Evolutionary conservation across 2,888 invertebrate genomes (phyloP).

Genomic region (Notodonta dromedarius): DNA sequence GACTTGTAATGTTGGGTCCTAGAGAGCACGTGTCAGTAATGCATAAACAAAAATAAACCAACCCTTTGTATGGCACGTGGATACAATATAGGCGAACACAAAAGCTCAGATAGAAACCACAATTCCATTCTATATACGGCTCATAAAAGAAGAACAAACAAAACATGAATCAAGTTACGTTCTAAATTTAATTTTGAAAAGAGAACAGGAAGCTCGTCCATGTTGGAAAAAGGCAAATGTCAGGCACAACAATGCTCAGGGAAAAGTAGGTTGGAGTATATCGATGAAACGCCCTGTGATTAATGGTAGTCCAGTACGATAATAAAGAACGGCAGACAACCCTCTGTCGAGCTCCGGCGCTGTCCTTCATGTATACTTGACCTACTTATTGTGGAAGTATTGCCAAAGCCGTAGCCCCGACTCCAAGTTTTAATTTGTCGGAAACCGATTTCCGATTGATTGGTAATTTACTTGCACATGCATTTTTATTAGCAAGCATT

Average conservation of each 20-base stretch:
- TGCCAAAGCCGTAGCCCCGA: slow-evolving; percentile 49
- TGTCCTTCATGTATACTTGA: slow-evolving; percentile 75
- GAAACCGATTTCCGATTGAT: slow-evolving; percentile 59
- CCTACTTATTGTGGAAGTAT: slow-evolving; percentile 66
- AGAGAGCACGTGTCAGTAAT: slow-evolving; percentile 11
- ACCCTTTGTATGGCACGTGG: slow-evolving; percentile 23
- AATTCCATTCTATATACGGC: slow-evolving; percentile 30
- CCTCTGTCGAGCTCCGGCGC: slow-evolving; percentile 47
- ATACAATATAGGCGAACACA: slow-evolving; percentile 25
- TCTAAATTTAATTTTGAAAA: slow-evolving; percentile 25
- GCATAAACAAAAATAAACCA: slow-evolving; percentile 24
- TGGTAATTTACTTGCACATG: slow-evolving; percentile 47
- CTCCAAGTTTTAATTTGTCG: slow-evolving; percentile 58
- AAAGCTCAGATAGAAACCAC: slow-evolving; percentile 28
- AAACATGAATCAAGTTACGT: slow-evolving; percentile 28
- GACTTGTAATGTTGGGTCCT: slow-evolving; percentile 1
- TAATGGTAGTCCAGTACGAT: slow-evolving; percentile 63
- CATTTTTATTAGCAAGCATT: slow-evolving; percentile 36
- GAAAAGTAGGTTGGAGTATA: slow-evolving; percentile 56
- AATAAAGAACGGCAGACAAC: slow-evolving; percentile 62
- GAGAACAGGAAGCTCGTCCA: slow-evolving; percentile 26
- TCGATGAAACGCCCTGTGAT: slow-evolving; percentile 61
- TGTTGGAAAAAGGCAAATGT: slow-evolving; percentile 47
- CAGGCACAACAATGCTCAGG: slow-evolving; percentile 46
- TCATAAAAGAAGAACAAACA: slow-evolving; percentile 34